Base-by-base conservation (phyloP, 1,140 invertebrate genomes). In the Manduca sexta region DNA sequence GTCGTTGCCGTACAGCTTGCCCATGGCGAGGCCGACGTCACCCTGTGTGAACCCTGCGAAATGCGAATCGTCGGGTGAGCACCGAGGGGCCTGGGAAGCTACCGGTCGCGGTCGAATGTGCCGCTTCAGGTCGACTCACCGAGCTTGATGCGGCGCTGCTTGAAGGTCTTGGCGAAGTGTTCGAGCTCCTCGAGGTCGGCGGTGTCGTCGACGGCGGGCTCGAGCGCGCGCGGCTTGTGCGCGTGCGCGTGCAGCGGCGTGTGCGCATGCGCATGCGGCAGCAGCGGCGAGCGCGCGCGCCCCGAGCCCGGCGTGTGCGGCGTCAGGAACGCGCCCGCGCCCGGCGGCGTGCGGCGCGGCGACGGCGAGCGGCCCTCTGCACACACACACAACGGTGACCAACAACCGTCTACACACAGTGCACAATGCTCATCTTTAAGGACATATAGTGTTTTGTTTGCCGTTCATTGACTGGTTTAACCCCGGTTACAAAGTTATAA, bases 11-110 rank as follows among this genome's bases (percentile, higher is more conserved):
- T 99, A 99, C 0, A 99, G 88, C 82, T 98, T 98, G 34, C 98
- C 98, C 95, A 99, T 98, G 30, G 98, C 98, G 31, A 99, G 88
- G 1, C 98, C 98, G 5, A 99, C 98, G 79, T 99, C 98, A 17
- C 98, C 98, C 87, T 99, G 98, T 2, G 98, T 99, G 83, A 98
- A 99, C 15, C 98, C 43, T 45, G 43, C n/a, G 13, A 29, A 30
- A 11, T 6, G 26, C 3, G 2, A 10, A 10, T 21, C n/a, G 10
- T 18, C 29, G 21, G 0, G 21, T 8, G 18, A 14, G 1, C 14
- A 12, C 7, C 6, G 21, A 13, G 10, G 29, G 12, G 11, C 12
- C 12, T 2, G n/a, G 12, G 1, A 6, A 4, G 2, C 10, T 7
- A 12, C 15, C 33, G 12, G 17, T 0, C 15, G 12, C 10, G 8